Evolutionary conservation across 2,888 invertebrate species (phyloP), one percentile per base, ranked within the genome.

Genomic region (Conistra vaccinii): DNA sequence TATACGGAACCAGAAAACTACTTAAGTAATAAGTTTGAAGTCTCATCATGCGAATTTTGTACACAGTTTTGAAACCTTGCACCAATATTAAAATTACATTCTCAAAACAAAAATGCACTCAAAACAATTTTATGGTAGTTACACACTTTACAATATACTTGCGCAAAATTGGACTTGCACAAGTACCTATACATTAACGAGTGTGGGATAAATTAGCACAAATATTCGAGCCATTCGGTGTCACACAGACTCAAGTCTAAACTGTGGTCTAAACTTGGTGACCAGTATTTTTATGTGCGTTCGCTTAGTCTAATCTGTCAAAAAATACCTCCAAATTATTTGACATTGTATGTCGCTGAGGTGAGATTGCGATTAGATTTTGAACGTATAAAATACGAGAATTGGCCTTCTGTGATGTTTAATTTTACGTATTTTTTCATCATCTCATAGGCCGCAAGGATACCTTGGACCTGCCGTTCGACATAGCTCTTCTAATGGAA

Each of bases 401-500:
- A 45, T 65, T 29, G 14, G 9, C 29, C 1, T 23, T 65, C 14
- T 48, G 14, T 48, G 7, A 35, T 29, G n/a, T 35, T 76, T 32
- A 42, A 12, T 7, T n/a, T 65, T 45, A 67, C 20, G 5, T 48
- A 71, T 20, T n/a, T 62, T 63, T 26, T 60, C 14, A 23, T 53
- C 39, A 55, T 67, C 70, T 7, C 76, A 39, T 68, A 93, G 93
- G 92, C 65, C 90, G 90, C 79, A 88, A 89, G 6, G 91, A 93
- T 73, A 94, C 93, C 0, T 90, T 91, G 10, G 97, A 97, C 82
- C 92, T 97, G 32, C 96, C 97, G 0, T 96, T 97, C 75, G 97
- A 98, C 84, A 98, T 99, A 91, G 97, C 98, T 2, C 90, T 99
- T 3, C 93, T 99, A 0, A 93, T 98, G 72, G 98, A 99, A 91